Evolutionary conservation across 2,113 vertebrate species (phyloP).

Genomic region (Laterallus jamaicensis): DNA sequence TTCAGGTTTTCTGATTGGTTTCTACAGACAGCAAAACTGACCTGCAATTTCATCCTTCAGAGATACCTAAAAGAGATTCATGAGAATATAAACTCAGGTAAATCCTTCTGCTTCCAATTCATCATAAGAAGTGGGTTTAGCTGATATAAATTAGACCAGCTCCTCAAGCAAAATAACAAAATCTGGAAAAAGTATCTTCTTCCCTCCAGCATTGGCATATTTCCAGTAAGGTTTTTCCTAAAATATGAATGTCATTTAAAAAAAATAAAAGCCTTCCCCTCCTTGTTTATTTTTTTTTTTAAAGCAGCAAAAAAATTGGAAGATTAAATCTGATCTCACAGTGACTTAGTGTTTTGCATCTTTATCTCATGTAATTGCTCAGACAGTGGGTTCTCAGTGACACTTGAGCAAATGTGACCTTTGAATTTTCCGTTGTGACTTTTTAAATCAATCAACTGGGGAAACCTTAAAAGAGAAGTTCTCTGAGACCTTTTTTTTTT

Average conservation of each 20-base stretch:
- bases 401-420: conserved; percentile 49
- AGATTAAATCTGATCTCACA: conserved; percentile 1
- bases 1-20: neutral
- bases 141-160: neutral
- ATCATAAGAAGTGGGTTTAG: neutral
- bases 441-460: conserved; percentile 30
- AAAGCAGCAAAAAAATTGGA: neutral
- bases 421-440: conserved; percentile 43
- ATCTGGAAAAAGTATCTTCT: neutral
- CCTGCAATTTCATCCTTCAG: neutral
- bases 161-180: neutral
- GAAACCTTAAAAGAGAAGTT: conserved; percentile 4
- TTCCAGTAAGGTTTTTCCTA: neutral
- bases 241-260: neutral
- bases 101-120: neutral
- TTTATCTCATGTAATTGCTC: conserved; percentile 13
- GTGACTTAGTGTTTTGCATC: neutral
- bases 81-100: neutral
- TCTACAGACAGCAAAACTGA: neutral
- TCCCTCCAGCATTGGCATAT: neutral
- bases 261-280: neutral
- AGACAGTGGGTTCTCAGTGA: neutral
- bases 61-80: neutral
- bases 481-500: neutral
- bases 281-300: neutral